Percentiles rank a stretch among this genome's conserved stretches.
These are phyloP conservation scores for Pinctada fucata DNA, from an alignment of 2,888 invertebrate genomes.

Conservation along the genomic window DNA sequence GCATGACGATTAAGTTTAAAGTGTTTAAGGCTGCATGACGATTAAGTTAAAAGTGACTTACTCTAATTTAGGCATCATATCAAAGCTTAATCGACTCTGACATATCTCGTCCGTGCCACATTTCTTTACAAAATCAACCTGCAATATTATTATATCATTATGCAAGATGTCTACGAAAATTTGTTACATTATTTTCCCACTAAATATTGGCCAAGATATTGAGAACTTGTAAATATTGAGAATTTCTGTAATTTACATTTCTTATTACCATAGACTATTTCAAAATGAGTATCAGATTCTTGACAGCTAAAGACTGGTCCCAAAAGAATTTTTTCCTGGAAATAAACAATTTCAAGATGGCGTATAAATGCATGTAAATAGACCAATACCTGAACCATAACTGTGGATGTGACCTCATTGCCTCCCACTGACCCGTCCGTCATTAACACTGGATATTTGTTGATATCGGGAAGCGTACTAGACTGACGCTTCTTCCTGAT, in stretches of 20 bases:
- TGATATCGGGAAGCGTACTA: constrained; percentile 82
- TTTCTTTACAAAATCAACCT: constrained; percentile 87
- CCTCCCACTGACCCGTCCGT: constrained; percentile 88
- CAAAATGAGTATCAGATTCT: no score
- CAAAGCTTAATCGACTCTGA: constrained; percentile 84
- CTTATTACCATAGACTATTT: no score
- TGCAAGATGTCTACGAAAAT: not conserved
- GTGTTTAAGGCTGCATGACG: no score
- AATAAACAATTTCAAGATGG: no score
- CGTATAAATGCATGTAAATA: no score
- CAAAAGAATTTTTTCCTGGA: no score
- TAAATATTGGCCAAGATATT: no score
- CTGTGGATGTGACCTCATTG: constrained; percentile 78
- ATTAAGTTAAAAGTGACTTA: not conserved
- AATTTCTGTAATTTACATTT: no score
- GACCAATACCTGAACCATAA: not conserved
- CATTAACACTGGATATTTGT: constrained; percentile 91
- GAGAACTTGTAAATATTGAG: no score
- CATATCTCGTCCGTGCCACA: constrained; percentile 93
- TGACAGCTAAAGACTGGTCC: no score
- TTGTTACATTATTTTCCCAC: no score
- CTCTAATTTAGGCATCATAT: not conserved
- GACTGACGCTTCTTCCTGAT: constrained; percentile 36
- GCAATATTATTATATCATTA: constrained; percentile 62
- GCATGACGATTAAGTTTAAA: no score